Percentiles rank a stretch among this genome's conserved stretches.
phyloP scores from a whole-genome alignment of 2,797 vertebrate genomes.

The Notolepis coatsorum region DNA sequence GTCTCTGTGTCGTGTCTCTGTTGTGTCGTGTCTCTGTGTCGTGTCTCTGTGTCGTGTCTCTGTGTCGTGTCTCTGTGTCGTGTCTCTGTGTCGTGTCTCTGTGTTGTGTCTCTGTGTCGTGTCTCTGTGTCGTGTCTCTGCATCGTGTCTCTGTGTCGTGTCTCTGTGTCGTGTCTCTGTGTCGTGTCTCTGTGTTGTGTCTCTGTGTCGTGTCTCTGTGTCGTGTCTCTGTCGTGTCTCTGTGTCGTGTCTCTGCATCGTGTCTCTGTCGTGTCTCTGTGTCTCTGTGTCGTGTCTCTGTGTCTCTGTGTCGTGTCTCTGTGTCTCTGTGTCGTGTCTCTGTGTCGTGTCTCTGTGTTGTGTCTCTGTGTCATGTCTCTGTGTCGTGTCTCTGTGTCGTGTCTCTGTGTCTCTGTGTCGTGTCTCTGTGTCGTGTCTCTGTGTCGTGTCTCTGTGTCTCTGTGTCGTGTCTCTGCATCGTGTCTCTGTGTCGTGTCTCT shows the following conservation, averaged over 20 bases:
- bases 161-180: conserved; percentile 66
- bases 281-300: conserved; percentile 63
- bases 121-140: conserved; percentile 63
- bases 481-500: conserved; percentile 64
- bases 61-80: conserved; percentile 62
- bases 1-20: too few relatives aligned
- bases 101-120: too few relatives aligned
- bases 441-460: too few relatives aligned
- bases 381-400: conserved; percentile 62
- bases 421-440: too few relatives aligned
- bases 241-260: conserved; percentile 63
- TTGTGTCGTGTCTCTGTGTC: conserved; percentile 63
- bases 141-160: conserved; percentile 61
- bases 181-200: too few relatives aligned
- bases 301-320: conserved; percentile 64
- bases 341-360: conserved; percentile 62
- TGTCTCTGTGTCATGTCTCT: conserved; percentile 66
- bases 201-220: too few relatives aligned
- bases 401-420: too few relatives aligned
- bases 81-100: conserved; percentile 65
- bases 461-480: conserved; percentile 63
- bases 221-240: too few relatives aligned
- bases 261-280: too few relatives aligned
- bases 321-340: conserved; percentile 63
- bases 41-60: conserved; percentile 63